Evolutionary conservation across 2,888 invertebrate genomes (phyloP).

Genomic region (Nebria brevicollis): DNA sequence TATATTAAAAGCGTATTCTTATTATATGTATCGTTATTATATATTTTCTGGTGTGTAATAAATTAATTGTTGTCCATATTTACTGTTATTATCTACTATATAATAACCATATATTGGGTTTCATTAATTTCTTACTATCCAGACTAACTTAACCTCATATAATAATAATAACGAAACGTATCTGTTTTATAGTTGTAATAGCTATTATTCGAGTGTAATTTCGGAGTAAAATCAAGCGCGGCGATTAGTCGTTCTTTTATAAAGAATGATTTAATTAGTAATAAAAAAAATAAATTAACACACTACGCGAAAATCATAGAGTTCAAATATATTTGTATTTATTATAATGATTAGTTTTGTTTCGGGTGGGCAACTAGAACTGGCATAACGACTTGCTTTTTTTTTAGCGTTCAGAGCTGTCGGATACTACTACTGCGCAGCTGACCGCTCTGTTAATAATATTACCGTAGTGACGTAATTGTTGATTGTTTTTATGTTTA

Average conservation of each 20-base stretch:
- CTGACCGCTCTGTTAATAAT: conserved; percentile 50
- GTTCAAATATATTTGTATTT: conserved; percentile 2
- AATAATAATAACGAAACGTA: background rate
- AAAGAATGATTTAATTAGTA: conserved; percentile 13
- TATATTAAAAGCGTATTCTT: background rate
- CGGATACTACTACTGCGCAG: background rate
- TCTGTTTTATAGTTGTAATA: background rate
- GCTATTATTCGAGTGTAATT: background rate
- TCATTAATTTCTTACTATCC: too few species aligned
- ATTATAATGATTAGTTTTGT: background rate
- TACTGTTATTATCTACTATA: background rate
- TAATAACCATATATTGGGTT: background rate
- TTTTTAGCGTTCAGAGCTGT: conserved; percentile 41
- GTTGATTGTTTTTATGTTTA: conserved; percentile 65
- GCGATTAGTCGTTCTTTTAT: conserved; percentile 7
- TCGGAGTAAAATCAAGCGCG: background rate
- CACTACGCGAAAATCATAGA: conserved; percentile 3
- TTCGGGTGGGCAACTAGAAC: conserved; percentile 15
- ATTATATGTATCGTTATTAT: background rate
- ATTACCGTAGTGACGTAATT: conserved; percentile 55
- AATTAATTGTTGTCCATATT: too few species aligned
- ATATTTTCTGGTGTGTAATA: background rate
- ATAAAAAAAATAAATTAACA: background rate
- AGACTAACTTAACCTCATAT: background rate
- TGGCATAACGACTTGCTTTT: conserved; percentile 10